Evolutionary conservation across 2,888 invertebrate species (phyloP).

Genomic region (Octodonta nipae): DNA sequence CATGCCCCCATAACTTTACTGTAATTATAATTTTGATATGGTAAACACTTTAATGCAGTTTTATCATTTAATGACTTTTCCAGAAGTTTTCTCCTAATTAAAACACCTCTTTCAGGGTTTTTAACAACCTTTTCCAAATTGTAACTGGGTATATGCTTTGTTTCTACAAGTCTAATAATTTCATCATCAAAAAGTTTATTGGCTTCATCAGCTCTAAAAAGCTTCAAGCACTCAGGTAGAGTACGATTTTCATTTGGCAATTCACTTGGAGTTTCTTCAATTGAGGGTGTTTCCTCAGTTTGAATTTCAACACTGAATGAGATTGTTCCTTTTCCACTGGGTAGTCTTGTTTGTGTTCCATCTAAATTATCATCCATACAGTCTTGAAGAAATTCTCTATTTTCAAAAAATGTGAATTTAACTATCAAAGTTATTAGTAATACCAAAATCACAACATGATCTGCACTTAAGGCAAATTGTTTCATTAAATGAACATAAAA

Average conservation of each 20-base stretch:
- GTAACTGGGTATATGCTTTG: conserved; percentile 69
- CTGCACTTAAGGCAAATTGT: conserved; percentile 53
- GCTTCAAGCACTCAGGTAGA: conserved; percentile 55
- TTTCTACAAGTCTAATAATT: conserved; percentile 63
- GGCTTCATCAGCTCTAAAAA: conserved; percentile 55
- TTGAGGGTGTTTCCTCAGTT: conserved; percentile 14
- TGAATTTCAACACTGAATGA: conserved; percentile 22
- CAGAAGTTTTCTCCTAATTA: conserved; percentile 59
- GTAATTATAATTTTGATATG: conserved; percentile 77
- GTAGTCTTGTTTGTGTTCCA: conserved; percentile 13
- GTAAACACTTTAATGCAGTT: conserved; percentile 46
- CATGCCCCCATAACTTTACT: conserved; percentile 72
- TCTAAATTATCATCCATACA: conserved; percentile 8
- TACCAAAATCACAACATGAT: conserved; percentile 77
- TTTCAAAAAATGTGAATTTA: conserved; percentile 84
- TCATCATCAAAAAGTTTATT: conserved; percentile 65
- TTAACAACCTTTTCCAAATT: conserved; percentile 71
- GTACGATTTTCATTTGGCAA: conserved; percentile 14
- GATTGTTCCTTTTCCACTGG: no score
- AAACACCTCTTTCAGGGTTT: conserved; percentile 72
- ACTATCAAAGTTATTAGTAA: conserved; percentile 70
- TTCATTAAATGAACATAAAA: conserved; percentile 31
- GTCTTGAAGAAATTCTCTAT: conserved; percentile 31
- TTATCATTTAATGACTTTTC: conserved; percentile 41
- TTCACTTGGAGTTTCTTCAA: conserved; percentile 7